These are phyloP conservation scores for Pammene aurita DNA, from an alignment of 2,888 invertebrate genomes.

Conservation along the genomic window DNA sequence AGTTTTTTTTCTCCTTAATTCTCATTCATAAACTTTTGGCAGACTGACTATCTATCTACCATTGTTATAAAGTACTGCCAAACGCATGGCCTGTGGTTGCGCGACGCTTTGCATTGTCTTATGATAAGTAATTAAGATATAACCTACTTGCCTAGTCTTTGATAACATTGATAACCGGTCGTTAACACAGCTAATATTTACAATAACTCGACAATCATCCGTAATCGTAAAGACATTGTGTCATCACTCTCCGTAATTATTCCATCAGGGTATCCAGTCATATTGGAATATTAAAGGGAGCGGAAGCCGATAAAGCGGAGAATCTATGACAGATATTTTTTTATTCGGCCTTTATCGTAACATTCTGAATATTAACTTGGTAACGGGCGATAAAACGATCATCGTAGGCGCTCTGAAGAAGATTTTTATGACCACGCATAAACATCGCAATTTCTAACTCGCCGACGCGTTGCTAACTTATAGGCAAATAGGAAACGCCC, in stretches of 20 bases:
- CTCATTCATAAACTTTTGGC: too few relatives aligned
- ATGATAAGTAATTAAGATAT: too few relatives aligned
- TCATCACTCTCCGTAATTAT: not conserved
- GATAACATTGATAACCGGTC: not conserved
- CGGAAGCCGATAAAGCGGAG: conserved; percentile 2
- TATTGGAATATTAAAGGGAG: not conserved
- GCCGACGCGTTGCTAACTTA: conserved; percentile 1
- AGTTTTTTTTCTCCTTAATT: too few relatives aligned
- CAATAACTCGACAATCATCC: too few relatives aligned
- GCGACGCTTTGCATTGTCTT: too few relatives aligned
- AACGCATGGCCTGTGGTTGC: too few relatives aligned
- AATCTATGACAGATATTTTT: not conserved
- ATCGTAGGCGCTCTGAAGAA: not conserved
- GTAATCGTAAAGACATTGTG: too few relatives aligned
- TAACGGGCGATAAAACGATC: conserved; percentile 6
- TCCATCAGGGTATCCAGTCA: not conserved
- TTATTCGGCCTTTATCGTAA: conserved; percentile 7
- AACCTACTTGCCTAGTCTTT: not conserved
- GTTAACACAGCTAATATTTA: not conserved
- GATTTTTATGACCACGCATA: conserved; percentile 5
- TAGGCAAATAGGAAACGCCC: not conserved
- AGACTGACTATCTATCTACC: too few relatives aligned
- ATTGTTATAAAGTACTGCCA: too few relatives aligned
- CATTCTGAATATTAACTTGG: conserved; percentile 14
- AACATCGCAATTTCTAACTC: not conserved